Conservation (phyloP, 1,140 invertebrate species). For the Leucophenga varia region DNA sequence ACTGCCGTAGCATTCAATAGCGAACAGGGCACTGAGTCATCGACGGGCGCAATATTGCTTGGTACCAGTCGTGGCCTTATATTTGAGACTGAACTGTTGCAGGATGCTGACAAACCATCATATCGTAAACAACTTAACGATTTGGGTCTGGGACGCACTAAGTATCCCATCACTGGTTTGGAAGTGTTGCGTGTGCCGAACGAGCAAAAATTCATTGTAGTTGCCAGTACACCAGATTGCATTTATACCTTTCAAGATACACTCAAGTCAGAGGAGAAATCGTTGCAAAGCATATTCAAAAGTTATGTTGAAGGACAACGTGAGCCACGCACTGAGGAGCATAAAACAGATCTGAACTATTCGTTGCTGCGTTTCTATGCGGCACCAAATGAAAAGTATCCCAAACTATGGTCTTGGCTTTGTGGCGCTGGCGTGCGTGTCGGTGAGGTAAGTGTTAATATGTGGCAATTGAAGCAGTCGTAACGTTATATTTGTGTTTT, state of each 20-base stretch:
- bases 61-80: constrained; percentile 91
- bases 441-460: constrained; percentile 40
- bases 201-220: constrained; percentile 73
- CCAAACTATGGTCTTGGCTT: constrained; percentile 85
- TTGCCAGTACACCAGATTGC: constrained; percentile 79
- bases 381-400: constrained; percentile 64
- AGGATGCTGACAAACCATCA: constrained; percentile 76
- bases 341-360: constrained; percentile 73
- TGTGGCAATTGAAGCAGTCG: no score
- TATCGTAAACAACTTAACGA: constrained; percentile 91
- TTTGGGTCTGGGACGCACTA: constrained; percentile 69
- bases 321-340: constrained; percentile 60
- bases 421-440: constrained; percentile 38
- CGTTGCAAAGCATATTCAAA: constrained; percentile 72
- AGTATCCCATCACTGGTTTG: constrained; percentile 81
- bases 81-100: constrained; percentile 83
- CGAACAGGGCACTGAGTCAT: constrained; percentile 69
- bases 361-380: constrained; percentile 82
- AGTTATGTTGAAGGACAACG: constrained; percentile 67
- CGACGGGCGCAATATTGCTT: constrained; percentile 78
- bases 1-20: constrained; percentile 91
- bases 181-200: constrained; percentile 76
- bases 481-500: no score
- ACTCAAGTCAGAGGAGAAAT: constrained; percentile 72
- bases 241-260: constrained; percentile 85